phyloP scores from a whole-genome alignment of 2,113 vertebrate species.

The Alligator mississippiensis region DNA sequence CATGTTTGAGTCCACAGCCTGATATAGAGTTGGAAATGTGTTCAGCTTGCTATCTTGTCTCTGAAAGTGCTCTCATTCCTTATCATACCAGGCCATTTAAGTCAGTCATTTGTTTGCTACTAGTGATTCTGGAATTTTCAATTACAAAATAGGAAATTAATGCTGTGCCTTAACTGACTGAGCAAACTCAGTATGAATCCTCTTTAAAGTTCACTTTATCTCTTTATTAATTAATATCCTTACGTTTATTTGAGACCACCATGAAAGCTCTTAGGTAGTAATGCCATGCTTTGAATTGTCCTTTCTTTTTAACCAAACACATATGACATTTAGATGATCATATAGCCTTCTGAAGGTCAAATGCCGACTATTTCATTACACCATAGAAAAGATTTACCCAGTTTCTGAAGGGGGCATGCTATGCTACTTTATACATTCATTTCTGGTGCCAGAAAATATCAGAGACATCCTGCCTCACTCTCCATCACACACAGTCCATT shows the following conservation, averaged over 20 bases:
- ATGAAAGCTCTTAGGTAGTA: slow-evolving; percentile 50
- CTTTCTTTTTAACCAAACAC: slow-evolving; percentile 56
- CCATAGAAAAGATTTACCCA: slow-evolving; percentile 23
- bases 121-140: slow-evolving; percentile 23
- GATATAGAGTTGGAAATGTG: too few relatives aligned
- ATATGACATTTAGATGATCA: slow-evolving; percentile 66
- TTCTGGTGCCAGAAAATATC: background rate
- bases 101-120: background rate
- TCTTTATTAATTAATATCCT: slow-evolving; percentile 66
- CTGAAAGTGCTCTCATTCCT: background rate
- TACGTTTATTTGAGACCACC: slow-evolving; percentile 60
- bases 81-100: background rate
- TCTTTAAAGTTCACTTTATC: slow-evolving; percentile 71
- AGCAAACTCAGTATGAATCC: slow-evolving; percentile 50
- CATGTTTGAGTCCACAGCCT: too few relatives aligned
- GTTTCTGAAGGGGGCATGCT: slow-evolving; percentile 57
- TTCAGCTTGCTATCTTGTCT: background rate
- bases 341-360: slow-evolving; percentile 52
- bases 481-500: background rate
- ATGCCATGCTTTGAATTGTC: slow-evolving; percentile 1
- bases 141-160: slow-evolving; percentile 18
- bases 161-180: slow-evolving; percentile 20
- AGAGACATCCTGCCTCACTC: background rate
- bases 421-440: slow-evolving; percentile 33
- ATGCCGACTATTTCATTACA: slow-evolving; percentile 20